phyloP scores from a whole-genome alignment of 92 coral and sea anemone genomes.

The Blastomussa wellsi region DNA sequence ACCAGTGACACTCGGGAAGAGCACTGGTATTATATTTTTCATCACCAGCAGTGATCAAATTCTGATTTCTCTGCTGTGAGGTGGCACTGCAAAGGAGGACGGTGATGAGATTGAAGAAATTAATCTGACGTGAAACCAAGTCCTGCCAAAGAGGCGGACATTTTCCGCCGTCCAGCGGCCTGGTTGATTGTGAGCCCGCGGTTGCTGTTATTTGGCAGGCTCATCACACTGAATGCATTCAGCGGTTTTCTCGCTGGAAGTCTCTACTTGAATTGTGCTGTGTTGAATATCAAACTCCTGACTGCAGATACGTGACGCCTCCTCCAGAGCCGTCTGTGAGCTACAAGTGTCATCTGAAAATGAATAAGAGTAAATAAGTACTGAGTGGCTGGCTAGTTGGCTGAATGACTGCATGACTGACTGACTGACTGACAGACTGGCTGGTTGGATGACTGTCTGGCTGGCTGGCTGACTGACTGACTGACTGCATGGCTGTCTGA shows the following conservation, averaged over 20 bases:
- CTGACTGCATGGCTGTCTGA: not conserved
- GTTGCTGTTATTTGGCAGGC: constrained; percentile 10
- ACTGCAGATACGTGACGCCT: constrained; percentile 70
- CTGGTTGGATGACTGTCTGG: no score
- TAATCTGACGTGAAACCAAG: not conserved
- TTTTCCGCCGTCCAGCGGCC: not conserved
- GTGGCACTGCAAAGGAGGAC: not conserved
- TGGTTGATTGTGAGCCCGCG: not conserved
- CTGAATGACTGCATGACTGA: not conserved
- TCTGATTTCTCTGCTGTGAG: not conserved
- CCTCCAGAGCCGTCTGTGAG: constrained; percentile 59
- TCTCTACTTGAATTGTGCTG: constrained; percentile 86
- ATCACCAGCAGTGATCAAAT: not conserved
- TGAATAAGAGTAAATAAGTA: not conserved
- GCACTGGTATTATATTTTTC: not conserved
- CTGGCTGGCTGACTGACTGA: not conserved
- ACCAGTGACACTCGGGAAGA: not conserved
- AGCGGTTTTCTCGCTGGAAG: constrained; percentile 59
- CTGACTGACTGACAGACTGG: no score
- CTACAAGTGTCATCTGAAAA: constrained; percentile 53
- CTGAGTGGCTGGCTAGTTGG: not conserved
- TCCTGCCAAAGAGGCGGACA: no score
- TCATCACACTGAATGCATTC: constrained; percentile 52
- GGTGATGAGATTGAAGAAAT: not conserved
- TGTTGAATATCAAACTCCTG: constrained; percentile 75